These are phyloP conservation scores for Lagocephalus sceleratus DNA, from an alignment of 2,797 vertebrate genomes.

Conservation along the genomic window DNA sequence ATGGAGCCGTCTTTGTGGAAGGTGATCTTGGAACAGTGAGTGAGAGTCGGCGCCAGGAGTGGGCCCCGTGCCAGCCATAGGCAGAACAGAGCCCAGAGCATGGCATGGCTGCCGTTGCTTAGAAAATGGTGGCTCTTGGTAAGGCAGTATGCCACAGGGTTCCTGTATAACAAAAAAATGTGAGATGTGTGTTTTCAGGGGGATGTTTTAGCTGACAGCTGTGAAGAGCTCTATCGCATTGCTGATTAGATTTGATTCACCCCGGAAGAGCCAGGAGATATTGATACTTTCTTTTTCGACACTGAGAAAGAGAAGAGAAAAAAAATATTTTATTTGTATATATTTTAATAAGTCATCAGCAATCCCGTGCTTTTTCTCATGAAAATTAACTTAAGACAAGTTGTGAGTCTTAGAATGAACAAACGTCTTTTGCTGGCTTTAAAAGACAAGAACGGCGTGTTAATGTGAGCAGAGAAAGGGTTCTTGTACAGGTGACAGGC, in stretches of 20 bases:
- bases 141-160: constrained; percentile 55
- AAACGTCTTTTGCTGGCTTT: constrained; percentile 15
- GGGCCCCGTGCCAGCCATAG: constrained; percentile 73
- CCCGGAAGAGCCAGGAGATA: constrained; percentile 49
- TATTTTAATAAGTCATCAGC: too few relatives aligned
- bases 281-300: constrained; percentile 36
- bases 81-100: constrained; percentile 66
- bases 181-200: constrained; percentile 18
- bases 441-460: constrained; percentile 17
- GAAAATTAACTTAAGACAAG: not conserved
- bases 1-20: constrained; percentile 59
- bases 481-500: constrained; percentile 69
- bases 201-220: constrained; percentile 33
- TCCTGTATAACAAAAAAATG: constrained; percentile 48
- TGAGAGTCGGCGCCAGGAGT: constrained; percentile 60
- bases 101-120: constrained; percentile 72
- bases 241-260: constrained; percentile 10
- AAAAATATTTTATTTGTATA: too few relatives aligned
- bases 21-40: constrained; percentile 70
- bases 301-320: constrained; percentile 24
- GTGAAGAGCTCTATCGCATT: constrained; percentile 33
- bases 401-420: constrained; percentile 23
- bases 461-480: constrained; percentile 47
- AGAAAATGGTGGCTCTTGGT: constrained; percentile 69
- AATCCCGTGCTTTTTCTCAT: too few relatives aligned